Evolutionary conservation across 2,113 vertebrate genomes (phyloP), one percentile per base, ranked within the genome.

Genomic region (Lichenostomus cassidix): DNA sequence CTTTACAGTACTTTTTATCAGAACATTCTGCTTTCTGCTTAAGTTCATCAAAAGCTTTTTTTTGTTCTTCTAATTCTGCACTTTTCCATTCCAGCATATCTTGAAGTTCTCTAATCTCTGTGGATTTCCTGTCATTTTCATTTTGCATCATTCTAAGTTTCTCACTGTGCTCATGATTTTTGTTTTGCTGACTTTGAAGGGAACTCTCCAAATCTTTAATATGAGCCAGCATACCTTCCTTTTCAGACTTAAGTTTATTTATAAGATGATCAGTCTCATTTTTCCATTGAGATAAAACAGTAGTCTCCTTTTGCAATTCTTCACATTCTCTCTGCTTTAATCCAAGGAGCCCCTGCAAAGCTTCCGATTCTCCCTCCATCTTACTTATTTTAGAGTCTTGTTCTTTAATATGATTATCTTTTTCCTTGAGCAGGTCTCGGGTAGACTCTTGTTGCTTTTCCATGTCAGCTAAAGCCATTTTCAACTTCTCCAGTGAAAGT

Each of bases 1-100:
- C 98, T 96, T 99, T 99, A 77, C 75, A 56, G 46, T 99, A 98
- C 62, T 99, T 99, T 85, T 98, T 97, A 69, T 97, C 96, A 14
- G 97, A 97, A 85, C 96, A 96, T 56, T 97, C 96, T 6, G 97
- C 92, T 94, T 97, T 82, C 68, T 59, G 92, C 68, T 97, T 97
- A n/a, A 99, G 97, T 81, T 98, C 96, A 42, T 92, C 49, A 69
- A 97, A 98, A 35, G 97, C 97, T 56, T 96, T 96, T 64, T 96
- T 98, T 65, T 98, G 98, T 76, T 97, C 96, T 73, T 98, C 98
- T 69, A 98, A 76, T 70, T 99, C 98, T 29, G 94, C 79, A 59
- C 84, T 95, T 97, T 97, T 99, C 90, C 91, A 87, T 73, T 98
- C 98, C 27, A 99, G 95, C 70, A 98, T 89, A 58, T 94, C 95